Evolutionary conservation across 2,888 invertebrate genomes (phyloP).

Genomic region (Cheilosia soror): DNA sequence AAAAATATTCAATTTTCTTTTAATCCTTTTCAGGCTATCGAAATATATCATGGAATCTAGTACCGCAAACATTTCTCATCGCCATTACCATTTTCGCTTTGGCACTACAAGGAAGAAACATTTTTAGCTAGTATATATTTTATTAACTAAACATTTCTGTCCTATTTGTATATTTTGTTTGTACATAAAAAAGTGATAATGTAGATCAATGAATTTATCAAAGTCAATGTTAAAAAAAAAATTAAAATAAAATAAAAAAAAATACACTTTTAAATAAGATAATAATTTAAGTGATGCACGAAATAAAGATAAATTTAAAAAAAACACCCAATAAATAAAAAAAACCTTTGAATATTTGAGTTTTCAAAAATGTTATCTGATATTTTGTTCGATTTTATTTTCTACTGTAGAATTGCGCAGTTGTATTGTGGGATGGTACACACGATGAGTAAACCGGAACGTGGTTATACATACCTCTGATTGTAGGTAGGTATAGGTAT

Average conservation of each 20-base stretch:
- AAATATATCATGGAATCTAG: slow-evolving; percentile 32
- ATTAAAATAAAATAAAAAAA: slow-evolving; percentile 39
- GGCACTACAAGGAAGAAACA: slow-evolving; percentile 16
- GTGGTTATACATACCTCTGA: too few species aligned
- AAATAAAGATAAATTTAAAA: slow-evolving; percentile 64
- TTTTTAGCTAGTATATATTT: slow-evolving; percentile 58
- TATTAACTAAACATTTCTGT: slow-evolving; percentile 26
- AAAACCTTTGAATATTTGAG: too few species aligned
- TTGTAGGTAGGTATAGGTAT: too few species aligned
- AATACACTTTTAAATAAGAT: slow-evolving; percentile 64
- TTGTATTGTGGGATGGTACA: too few species aligned
- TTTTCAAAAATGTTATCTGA: too few species aligned
- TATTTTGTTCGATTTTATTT: too few species aligned
- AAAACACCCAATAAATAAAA: slow-evolving; percentile 1
- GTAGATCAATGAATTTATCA: slow-evolving; percentile 75
- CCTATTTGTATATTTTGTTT: slow-evolving; percentile 72
- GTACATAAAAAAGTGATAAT: slow-evolving; percentile 73
- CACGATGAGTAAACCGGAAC: too few species aligned
- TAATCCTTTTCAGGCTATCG: slow-evolving; percentile 48
- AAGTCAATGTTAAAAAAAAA: slow-evolving; percentile 70
- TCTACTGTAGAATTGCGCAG: too few species aligned
- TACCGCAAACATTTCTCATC: slow-evolving; percentile 35
- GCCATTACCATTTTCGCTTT: slow-evolving; percentile 16
- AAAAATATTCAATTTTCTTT: neutral
- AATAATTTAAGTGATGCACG: slow-evolving; percentile 68